These are phyloP conservation scores for Isurus oxyrinchus DNA, from an alignment of 2,113 vertebrate genomes.

Conservation along the genomic window DNA sequence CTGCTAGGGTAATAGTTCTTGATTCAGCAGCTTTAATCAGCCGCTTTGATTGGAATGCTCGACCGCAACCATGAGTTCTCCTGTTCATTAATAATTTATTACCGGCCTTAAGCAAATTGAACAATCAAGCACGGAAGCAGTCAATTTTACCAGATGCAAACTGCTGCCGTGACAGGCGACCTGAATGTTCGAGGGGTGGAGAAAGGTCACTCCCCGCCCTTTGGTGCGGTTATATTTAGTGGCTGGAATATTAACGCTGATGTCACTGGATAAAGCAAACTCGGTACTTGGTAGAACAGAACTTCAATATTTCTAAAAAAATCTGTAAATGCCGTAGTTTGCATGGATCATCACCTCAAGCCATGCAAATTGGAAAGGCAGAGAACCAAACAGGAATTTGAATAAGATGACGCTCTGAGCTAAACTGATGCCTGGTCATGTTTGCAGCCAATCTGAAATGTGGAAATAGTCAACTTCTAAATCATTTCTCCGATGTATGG, in stretches of 20 bases:
- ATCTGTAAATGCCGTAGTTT: neutral
- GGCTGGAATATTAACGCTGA: neutral
- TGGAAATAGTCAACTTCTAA: neutral
- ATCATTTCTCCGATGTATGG: neutral
- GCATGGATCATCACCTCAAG: neutral
- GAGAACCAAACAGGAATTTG: neutral
- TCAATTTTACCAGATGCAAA: slow-evolving; percentile 6
- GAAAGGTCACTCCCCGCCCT: neutral
- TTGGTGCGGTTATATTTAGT: neutral
- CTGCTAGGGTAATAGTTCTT: neutral
- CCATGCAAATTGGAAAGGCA: neutral
- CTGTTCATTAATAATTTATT: slow-evolving; percentile 31
- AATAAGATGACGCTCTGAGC: neutral
- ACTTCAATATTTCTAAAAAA: neutral
- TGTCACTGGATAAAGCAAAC: neutral
- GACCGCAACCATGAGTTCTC: neutral
- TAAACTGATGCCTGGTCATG: neutral
- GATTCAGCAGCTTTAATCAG: slow-evolving; percentile 12
- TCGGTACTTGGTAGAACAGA: no score
- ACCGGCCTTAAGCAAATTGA: slow-evolving; percentile 8
- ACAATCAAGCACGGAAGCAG: slow-evolving; percentile 9
- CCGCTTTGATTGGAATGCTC: slow-evolving; percentile 18
- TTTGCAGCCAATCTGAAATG: neutral
- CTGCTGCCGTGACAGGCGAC: neutral
- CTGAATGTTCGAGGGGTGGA: neutral